Evolutionary conservation across 2,797 vertebrate species (phyloP), one percentile per base, ranked within the genome.

Genomic region (Oreochromis mossambicus): DNA sequence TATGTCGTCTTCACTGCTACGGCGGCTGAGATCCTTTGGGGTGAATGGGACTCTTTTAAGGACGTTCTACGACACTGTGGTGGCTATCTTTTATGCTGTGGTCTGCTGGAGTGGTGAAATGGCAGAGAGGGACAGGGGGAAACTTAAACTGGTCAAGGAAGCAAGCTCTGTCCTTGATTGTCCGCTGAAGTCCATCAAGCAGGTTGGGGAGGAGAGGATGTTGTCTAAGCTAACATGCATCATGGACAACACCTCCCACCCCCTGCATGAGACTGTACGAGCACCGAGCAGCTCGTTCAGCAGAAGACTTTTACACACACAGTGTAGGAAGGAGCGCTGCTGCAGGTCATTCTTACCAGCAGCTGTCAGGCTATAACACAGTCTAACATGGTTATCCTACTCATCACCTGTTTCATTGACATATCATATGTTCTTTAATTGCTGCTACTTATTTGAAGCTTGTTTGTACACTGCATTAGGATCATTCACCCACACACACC

Each of bases 231-330:
- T 58, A 32, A 58, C 29, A 10, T 19, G 26, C 8, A 58, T 58
- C 29, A 58, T 58, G 29, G 8, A 32, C 15, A 32, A 19, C 55
- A 58, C 55, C 8, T 58, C 26, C 8, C 55, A 58, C 26, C 14
- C 14, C 26, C 55, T 32, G 8, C 26, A 58, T 0, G 8, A 58
- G 29, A 58, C 26, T 58, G 55, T 58, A 34, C 3, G 0, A 58
- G 29, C 15, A 58, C 29, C 32, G 29, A 58, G 29, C 56, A 58
- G 29, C 56, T 58, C 5, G 0, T 56, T 56, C 26, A 9, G 55
- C 15, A 58, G 56, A 19, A 2, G 56, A 58, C 55, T 58, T 58
- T 34, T 58, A 58, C 15, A 58, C 29, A 29, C 56, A 58, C 29
- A 34, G 56, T 19, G 29, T 58, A 19, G 29, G 56, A 58, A 58